Conservation (phyloP, 2,888 invertebrate species). For the Cenopis cana region DNA sequence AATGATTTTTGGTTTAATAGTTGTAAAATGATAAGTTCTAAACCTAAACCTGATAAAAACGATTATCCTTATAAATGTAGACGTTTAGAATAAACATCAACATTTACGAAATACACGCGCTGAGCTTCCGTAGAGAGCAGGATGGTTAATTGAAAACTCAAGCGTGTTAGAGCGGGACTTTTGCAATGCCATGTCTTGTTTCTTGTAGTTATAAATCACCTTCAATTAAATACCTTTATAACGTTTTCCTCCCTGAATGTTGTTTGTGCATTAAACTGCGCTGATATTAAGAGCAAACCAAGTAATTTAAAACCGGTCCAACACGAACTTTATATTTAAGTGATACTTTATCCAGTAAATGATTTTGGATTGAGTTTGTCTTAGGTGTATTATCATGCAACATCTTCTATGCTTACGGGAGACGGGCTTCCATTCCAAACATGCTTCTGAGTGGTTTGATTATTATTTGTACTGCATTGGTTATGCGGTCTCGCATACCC, state of each 20-base stretch:
- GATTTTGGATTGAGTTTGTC: not conserved
- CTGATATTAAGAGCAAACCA: constrained; percentile 15
- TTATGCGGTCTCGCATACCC: not conserved
- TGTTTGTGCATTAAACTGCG: constrained; percentile 15
- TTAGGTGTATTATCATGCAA: not conserved
- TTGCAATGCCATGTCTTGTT: too few relatives aligned
- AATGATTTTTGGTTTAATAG: too few relatives aligned
- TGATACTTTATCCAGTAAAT: constrained; percentile 7
- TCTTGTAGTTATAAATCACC: not conserved
- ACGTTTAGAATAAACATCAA: too few relatives aligned
- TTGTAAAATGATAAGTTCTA: too few relatives aligned
- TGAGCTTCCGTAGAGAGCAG: too few relatives aligned
- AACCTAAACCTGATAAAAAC: too few relatives aligned
- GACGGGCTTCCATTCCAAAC: not conserved
- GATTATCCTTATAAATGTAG: too few relatives aligned
- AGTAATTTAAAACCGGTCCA: constrained; percentile 28
- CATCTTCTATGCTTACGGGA: not conserved
- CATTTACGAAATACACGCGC: too few relatives aligned
- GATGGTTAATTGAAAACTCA: too few relatives aligned
- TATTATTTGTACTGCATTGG: not conserved
- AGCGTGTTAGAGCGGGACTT: too few relatives aligned
- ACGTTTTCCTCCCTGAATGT: constrained; percentile 7
- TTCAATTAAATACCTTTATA: not conserved
- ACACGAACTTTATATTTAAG: not conserved
- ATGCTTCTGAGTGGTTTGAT: not conserved